phyloP scores from a whole-genome alignment of 2,888 invertebrate genomes.

The Acanthosepion esculentum region DNA sequence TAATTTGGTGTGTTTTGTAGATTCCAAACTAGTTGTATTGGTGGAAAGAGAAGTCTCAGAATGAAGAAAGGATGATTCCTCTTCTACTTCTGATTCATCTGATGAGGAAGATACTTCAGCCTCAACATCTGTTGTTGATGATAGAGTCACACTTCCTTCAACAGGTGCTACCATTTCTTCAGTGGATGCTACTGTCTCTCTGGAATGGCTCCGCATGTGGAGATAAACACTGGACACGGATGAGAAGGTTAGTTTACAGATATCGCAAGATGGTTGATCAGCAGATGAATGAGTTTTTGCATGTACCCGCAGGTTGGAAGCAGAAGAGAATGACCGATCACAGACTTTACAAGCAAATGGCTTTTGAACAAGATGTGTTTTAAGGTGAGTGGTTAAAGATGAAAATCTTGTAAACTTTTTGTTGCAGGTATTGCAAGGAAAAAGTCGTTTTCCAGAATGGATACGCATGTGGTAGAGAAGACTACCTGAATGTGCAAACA shows the following conservation, averaged over 20 bases:
- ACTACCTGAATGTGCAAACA: neutral
- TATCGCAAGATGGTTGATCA: neutral
- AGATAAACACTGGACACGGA: neutral
- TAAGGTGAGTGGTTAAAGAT: neutral
- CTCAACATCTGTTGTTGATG: neutral
- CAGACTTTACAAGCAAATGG: neutral
- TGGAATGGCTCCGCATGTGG: neutral
- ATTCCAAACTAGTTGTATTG: neutral
- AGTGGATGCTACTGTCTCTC: neutral
- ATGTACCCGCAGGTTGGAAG: neutral
- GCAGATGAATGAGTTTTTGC: neutral
- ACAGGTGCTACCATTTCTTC: neutral
- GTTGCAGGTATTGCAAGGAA: neutral
- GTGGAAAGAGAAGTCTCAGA: neutral
- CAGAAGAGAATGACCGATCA: neutral
- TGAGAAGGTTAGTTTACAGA: neutral
- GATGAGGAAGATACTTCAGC: neutral
- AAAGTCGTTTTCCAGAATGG: neutral
- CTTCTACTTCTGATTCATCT: neutral
- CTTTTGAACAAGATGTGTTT: neutral
- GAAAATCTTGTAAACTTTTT: neutral
- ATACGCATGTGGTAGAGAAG: conserved; percentile 12
- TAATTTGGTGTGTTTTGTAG: neutral
- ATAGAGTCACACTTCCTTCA: neutral
- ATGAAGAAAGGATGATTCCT: neutral